Evolutionary conservation across 2,797 vertebrate species (phyloP).

Genomic region (Phaenicophaeus curvirostris): DNA sequence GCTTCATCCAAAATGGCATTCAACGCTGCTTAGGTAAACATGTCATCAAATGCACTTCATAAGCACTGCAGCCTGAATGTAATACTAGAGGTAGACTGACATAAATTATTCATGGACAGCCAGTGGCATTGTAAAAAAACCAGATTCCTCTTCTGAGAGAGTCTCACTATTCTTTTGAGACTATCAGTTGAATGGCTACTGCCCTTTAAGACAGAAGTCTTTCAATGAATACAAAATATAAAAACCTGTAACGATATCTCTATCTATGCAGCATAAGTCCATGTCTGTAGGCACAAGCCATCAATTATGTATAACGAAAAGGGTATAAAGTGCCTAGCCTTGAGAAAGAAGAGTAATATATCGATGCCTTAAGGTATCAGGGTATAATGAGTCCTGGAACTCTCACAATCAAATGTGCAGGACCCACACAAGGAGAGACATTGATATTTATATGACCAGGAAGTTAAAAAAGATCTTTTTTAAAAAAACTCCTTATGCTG

Average conservation of each 20-base stretch:
- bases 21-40: not conserved
- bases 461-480: not conserved
- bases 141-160: constrained; percentile 11
- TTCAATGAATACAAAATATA: not conserved
- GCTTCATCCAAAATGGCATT: not conserved
- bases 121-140: constrained; percentile 22
- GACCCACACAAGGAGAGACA: not conserved
- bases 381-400: not conserved
- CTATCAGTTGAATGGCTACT: not conserved
- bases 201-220: constrained; percentile 5
- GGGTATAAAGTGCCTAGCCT: not conserved
- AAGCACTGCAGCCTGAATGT: not conserved
- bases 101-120: constrained; percentile 58
- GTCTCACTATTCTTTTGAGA: constrained; percentile 18
- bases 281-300: not conserved
- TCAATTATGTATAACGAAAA: not conserved
- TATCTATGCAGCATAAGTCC: not conserved
- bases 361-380: not conserved
- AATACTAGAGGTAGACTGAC: constrained; percentile 32
- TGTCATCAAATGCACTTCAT: constrained; percentile 1
- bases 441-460: not conserved
- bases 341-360: not conserved
- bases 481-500: not conserved
- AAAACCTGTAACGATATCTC: not conserved
- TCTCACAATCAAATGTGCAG: not conserved